Conservation (phyloP, 2,797 vertebrate species). For the Pseudomugil tenellus region DNA sequence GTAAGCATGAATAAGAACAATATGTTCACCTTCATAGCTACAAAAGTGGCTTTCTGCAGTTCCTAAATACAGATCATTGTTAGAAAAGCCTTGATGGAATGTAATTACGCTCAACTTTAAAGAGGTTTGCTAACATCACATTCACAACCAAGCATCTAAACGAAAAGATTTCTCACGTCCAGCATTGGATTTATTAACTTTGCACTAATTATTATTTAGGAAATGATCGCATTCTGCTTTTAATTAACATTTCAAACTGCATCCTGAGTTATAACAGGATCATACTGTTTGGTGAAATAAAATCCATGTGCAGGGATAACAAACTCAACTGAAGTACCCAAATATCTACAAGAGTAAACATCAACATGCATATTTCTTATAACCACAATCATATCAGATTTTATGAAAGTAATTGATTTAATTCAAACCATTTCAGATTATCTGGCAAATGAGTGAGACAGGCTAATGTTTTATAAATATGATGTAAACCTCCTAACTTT, state of each 20-base stretch:
- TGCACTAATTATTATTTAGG: neutral
- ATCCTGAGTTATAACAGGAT: neutral
- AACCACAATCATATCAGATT: neutral
- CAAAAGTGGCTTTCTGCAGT: neutral
- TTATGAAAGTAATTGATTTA: neutral
- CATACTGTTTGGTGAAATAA: neutral
- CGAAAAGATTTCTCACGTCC: neutral
- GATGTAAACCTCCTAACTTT: neutral
- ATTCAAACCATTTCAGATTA: neutral
- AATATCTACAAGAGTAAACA: neutral
- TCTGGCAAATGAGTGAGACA: neutral
- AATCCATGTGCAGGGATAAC: neutral
- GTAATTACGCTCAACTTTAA: too few species aligned
- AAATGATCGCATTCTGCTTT: neutral
- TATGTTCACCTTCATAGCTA: neutral
- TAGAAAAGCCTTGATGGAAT: neutral
- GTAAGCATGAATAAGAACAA: neutral
- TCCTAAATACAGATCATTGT: neutral
- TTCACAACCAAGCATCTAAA: neutral
- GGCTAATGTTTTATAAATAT: neutral
- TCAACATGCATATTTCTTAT: neutral
- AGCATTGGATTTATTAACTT: neutral
- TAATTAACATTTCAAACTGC: neutral
- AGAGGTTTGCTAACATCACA: neutral
- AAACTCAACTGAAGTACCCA: neutral